Evolutionary conservation across 2,888 invertebrate species (phyloP).

Genomic region (Parnassius apollo): DNA sequence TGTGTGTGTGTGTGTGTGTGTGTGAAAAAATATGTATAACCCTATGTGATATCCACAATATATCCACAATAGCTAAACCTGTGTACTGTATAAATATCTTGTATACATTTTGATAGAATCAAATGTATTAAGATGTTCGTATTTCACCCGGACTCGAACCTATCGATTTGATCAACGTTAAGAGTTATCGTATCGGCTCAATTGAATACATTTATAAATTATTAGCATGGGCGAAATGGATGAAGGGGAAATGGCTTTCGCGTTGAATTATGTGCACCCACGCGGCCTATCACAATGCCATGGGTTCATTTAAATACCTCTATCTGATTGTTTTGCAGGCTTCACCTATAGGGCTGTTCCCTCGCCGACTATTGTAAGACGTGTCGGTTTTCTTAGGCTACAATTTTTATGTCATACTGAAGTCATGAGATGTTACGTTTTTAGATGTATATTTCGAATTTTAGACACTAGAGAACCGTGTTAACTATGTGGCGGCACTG

Average conservation of each 20-base stretch:
- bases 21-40: no score
- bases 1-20: no score
- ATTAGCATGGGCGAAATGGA: conserved; percentile 18
- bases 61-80: no score
- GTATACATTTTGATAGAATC: neutral
- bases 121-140: conserved; percentile 6
- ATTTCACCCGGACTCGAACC: neutral
- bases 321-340: conserved; percentile 9
- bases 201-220: conserved; percentile 25
- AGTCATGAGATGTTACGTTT: no score
- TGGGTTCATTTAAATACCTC: conserved; percentile 18
- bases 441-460: no score
- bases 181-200: conserved; percentile 18
- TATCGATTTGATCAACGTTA: neutral
- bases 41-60: no score
- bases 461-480: no score
- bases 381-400: no score
- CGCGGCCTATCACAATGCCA: conserved; percentile 80
- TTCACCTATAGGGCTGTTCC: conserved; percentile 13
- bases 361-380: neutral
- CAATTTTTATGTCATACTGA: no score
- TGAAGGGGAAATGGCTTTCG: conserved; percentile 25
- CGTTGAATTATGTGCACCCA: conserved; percentile 23
- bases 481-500: no score
- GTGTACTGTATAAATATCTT: no score